Evolutionary conservation across 2,113 vertebrate genomes (phyloP).

Genomic region (Daubentonia madagascariensis): DNA sequence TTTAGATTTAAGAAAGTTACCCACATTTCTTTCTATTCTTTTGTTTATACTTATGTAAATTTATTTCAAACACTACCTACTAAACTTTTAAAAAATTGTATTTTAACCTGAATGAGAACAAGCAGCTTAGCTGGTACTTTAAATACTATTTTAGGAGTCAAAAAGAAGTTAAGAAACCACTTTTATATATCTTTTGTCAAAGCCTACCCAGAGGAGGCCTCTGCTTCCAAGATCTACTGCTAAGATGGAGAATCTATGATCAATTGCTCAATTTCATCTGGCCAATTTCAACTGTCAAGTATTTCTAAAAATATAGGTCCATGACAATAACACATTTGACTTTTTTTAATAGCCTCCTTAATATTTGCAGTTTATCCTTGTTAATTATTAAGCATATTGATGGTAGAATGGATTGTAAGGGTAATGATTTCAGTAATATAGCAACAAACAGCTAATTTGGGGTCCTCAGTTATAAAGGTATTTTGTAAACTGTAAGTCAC

Average conservation of each 20-base stretch:
- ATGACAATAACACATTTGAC: neutral
- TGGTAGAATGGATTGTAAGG: neutral
- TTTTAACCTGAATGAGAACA: neutral
- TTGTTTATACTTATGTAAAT: neutral
- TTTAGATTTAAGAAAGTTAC: slow-evolving; percentile 75
- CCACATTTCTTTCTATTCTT: slow-evolving; percentile 67
- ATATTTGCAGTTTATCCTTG: neutral
- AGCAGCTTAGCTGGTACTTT: neutral
- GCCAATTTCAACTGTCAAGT: slow-evolving; percentile 27
- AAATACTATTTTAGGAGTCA: neutral
- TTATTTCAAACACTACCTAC: neutral
- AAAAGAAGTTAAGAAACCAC: slow-evolving; percentile 1
- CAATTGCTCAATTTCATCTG: slow-evolving; percentile 22
- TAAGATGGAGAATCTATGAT: neutral
- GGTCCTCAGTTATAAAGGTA: neutral
- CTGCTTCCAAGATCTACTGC: neutral
- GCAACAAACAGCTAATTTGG: neutral
- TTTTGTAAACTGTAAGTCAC: neutral
- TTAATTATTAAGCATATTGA: slow-evolving; percentile 32
- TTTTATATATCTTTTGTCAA: neutral
- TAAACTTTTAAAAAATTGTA: neutral
- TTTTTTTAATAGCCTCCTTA: neutral
- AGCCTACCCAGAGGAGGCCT: neutral
- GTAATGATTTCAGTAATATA: neutral
- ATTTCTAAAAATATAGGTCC: slow-evolving; percentile 39